Evolutionary conservation across 2,888 invertebrate genomes (phyloP), one percentile per base, ranked within the genome.

Genomic region (Ennomos erosarius): DNA sequence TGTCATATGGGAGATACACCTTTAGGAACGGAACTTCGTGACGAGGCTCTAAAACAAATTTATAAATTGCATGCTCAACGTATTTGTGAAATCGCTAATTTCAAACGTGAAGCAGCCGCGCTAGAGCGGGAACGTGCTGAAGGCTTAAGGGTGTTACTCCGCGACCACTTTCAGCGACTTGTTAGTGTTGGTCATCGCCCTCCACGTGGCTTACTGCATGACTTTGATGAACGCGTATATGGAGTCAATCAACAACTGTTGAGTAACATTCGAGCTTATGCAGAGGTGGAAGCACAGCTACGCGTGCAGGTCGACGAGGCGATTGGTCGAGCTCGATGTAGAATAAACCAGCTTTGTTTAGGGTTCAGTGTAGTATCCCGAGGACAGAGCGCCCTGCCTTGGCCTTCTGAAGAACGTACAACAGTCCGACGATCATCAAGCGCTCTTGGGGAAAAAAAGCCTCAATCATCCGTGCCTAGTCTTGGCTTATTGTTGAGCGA

Each of bases 201-300:
- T 16, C 87, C 87, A 0, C 83, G 81, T 69, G 79, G 84, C 12
- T 69, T 90, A 49, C 63, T 90, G 10, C 82, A 87, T 48, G 82
- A 87, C 44, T 88, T 90, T 62, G 90, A 90, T 72, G 77, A 83
- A 49, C 78, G 71, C 16, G 80, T 81, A n/a, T 88, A 85, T 64
- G 84, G 84, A 52, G 77, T 87, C 6, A 90, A 90, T 70, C 87
- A 90, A 63, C 90, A 90, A 64, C 68, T 90, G 40, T 53, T 90
- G 16, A 87, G 87, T 69, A 91, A 91, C 64, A 74, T 62, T 9
- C 78, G 85, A 65, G 85, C 87, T 8, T 88, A 84, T 62, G 63
- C 68, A 1, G 85, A 89, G 54, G 67, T 90, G 42, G 87, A 86
- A 64, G 79, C 76, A 11, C 78, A 82, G 53, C 69, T 90, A 58